These are phyloP conservation scores for Nebria brevicollis DNA, from an alignment of 2,888 invertebrate species.

Conservation along the genomic window DNA sequence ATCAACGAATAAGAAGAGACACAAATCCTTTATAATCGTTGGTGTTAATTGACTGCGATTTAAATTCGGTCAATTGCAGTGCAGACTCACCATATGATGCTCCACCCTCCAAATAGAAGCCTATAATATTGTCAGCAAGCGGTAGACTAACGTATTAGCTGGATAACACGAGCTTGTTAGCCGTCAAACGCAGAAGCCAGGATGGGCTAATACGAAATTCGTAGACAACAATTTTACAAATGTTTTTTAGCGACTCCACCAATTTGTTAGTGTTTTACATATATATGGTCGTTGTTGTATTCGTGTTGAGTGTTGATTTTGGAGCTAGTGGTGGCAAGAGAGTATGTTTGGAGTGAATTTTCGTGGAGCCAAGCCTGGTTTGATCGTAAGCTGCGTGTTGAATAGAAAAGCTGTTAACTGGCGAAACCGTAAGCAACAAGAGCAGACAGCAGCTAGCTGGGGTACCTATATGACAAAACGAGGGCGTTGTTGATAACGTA, in stretches of 20 bases:
- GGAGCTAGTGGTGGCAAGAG: not conserved
- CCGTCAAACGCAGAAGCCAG: conserved; percentile 10
- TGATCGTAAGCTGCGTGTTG: not conserved
- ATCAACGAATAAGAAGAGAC: no score
- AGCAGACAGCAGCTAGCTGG: not conserved
- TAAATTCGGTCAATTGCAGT: not conserved
- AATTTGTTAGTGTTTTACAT: not conserved
- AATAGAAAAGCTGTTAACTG: not conserved
- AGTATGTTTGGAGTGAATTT: not conserved
- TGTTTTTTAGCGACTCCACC: not conserved
- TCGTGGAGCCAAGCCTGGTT: not conserved
- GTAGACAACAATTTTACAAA: not conserved
- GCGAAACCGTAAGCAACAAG: not conserved
- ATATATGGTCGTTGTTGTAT: not conserved
- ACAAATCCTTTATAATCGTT: not conserved
- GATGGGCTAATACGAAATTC: not conserved
- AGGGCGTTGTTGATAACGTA: conserved; percentile 3
- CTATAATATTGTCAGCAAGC: conserved; percentile 11
- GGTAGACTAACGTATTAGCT: conserved; percentile 5
- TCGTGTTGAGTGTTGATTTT: not conserved
- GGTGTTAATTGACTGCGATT: conserved; percentile 14
- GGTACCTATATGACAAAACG: conserved; percentile 1
- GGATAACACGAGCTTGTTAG: conserved; percentile 8
- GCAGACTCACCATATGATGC: not conserved
- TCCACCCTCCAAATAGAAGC: not conserved